Percentiles rank a stretch among this genome's conserved stretches.
Conservation (phyloP, 2,113 vertebrate species). For the Seriola quinqueradiata region DNA sequence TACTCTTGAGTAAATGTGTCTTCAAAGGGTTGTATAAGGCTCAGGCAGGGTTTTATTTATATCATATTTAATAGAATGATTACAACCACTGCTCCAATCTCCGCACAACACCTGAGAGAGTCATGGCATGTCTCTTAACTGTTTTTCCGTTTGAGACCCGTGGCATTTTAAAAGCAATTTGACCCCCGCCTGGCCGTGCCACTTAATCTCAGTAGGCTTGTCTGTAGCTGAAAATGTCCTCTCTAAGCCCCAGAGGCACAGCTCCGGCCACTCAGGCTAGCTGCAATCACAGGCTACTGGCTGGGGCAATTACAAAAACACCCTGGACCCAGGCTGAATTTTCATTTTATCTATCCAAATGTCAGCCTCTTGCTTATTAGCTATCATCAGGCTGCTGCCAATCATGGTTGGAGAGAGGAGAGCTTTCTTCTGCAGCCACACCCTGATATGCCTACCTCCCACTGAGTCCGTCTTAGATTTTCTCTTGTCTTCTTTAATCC, state of each 20-base stretch:
- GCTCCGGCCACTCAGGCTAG: conserved; percentile 56
- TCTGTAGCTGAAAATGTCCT: conserved; percentile 77
- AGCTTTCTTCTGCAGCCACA: conserved; percentile 45
- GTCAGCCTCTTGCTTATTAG: conserved; percentile 83
- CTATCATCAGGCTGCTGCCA: conserved; percentile 77
- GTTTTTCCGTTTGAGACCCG: conserved; percentile 77
- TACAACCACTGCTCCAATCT: conserved; percentile 60
- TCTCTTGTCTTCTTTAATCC: conserved; percentile 14
- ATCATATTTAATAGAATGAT: conserved; percentile 54
- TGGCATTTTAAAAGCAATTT: conserved; percentile 84
- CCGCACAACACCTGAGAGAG: conserved; percentile 63
- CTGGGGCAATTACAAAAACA: conserved; percentile 81
- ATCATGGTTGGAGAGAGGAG: conserved; percentile 69
- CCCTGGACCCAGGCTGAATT: conserved; percentile 73
- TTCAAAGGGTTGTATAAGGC: conserved; percentile 3
- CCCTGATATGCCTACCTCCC: conserved; percentile 31
- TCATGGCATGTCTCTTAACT: conserved; percentile 65
- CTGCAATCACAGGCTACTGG: conserved; percentile 75
- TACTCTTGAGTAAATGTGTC: neutral
- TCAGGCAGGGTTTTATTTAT: conserved; percentile 27
- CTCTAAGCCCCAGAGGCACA: conserved; percentile 69
- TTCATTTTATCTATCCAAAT: conserved; percentile 85
- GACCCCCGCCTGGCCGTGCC: conserved; percentile 68
- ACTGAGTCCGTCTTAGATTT: conserved; percentile 37
- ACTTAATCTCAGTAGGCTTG: conserved; percentile 80